Evolutionary conservation across 2,888 invertebrate species (phyloP).

Genomic region (Eristalis arbustorum): DNA sequence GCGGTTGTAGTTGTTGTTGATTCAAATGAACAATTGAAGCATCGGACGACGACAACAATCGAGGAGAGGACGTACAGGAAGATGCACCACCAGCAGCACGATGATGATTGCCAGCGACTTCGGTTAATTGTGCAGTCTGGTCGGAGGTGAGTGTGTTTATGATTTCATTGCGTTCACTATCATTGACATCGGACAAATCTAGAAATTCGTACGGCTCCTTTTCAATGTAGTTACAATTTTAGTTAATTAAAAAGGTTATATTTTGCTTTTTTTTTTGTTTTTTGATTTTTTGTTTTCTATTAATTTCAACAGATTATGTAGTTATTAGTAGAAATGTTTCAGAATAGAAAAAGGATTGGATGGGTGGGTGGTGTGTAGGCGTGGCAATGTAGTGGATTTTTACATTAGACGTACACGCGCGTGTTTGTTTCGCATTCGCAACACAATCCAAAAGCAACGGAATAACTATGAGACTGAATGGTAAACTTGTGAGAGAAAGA

Average conservation of each 20-base stretch:
- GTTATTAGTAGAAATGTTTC: slow-evolving; percentile 11
- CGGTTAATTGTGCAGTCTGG: slow-evolving; percentile 23
- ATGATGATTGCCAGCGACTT: slow-evolving; percentile 17
- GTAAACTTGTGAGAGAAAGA: background rate
- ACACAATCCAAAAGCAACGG: background rate
- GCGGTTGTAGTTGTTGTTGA: slow-evolving; percentile 68
- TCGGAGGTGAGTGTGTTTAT: slow-evolving; percentile 82
- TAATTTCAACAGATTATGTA: slow-evolving; percentile 11
- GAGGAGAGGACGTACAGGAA: background rate
- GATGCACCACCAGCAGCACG: background rate
- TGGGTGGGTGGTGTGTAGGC: background rate
- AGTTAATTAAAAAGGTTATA: slow-evolving; percentile 54
- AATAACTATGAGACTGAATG: background rate
- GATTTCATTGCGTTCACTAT: slow-evolving; percentile 84
- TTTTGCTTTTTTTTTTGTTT: slow-evolving; percentile 23
- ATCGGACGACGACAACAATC: slow-evolving; percentile 24
- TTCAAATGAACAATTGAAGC: slow-evolving; percentile 77
- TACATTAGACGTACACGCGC: background rate
- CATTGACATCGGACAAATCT: slow-evolving; percentile 87
- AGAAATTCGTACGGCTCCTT: slow-evolving; percentile 86
- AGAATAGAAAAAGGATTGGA: slow-evolving; percentile 7
- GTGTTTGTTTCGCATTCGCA: background rate
- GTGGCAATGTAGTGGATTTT: background rate
- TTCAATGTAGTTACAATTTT: slow-evolving; percentile 60
- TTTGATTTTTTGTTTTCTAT: slow-evolving; percentile 20